These are phyloP conservation scores for Chaenocephalus aceratus DNA, from an alignment of 2,113 vertebrate species.

Conservation along the genomic window DNA sequence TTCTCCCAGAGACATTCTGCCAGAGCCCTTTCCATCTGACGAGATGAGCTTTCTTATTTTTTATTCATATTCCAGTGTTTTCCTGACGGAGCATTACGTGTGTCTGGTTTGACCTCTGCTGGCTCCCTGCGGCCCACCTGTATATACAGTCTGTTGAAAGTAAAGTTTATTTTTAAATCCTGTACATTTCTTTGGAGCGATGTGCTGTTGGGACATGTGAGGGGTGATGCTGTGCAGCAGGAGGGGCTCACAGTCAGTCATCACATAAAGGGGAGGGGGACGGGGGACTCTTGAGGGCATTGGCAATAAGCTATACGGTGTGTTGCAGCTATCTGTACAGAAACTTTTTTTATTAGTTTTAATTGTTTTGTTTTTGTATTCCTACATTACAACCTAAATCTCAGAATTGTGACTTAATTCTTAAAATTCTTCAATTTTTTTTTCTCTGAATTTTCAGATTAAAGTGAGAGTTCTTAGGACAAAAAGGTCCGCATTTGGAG, in stretches of 20 bases:
- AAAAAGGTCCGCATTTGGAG: too few relatives aligned
- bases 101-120: constrained; percentile 24
- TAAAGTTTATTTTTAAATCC: constrained; percentile 75
- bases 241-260: constrained; percentile 14
- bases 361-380: constrained; percentile 65
- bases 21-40: too few relatives aligned
- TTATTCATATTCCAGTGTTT: constrained; percentile 11
- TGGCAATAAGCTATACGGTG: constrained; percentile 93
- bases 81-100: background rate
- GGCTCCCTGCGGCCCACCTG: background rate
- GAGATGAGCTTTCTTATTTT: constrained; percentile 50
- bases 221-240: background rate
- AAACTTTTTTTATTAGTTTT: constrained; percentile 74
- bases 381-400: constrained; percentile 52
- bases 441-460: too few relatives aligned
- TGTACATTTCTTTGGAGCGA: constrained; percentile 61
- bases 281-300: constrained; percentile 88
- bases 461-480: too few relatives aligned
- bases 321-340: constrained; percentile 94
- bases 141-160: constrained; percentile 73
- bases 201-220: constrained; percentile 66
- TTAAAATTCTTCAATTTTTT: too few relatives aligned
- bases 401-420: too few relatives aligned
- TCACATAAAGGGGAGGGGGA: constrained; percentile 35
- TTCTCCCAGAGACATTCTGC: background rate